Evolutionary conservation across 2,888 invertebrate genomes (phyloP), one percentile per base, ranked within the genome.

Genomic region (Noctua janthina): DNA sequence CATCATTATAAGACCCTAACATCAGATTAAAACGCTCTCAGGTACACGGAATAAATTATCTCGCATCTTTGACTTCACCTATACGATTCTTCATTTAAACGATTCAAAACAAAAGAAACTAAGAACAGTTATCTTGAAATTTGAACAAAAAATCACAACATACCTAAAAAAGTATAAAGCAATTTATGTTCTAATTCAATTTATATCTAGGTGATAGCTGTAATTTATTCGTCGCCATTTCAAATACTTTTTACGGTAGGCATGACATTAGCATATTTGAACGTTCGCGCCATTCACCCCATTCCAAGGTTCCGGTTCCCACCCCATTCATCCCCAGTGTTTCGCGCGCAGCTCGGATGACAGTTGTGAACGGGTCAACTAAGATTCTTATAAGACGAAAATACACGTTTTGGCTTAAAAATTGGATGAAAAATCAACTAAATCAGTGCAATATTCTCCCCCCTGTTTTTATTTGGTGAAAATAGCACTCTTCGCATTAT

Each of bases 281-380:
- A 83, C 29, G 15, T 75, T 75, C 80, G 74, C 84, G 84, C 87
- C 72, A 49, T 43, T 66, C 23, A 49, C n/a, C 74, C 69, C 39
- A 39, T 39, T 70, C 59, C 51, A 46, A 35, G 23, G 62, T 84
- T 69, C 68, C 43, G 23, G 62, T 84, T 79, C 68, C 43, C 29
- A 39, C 83, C 66, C 81, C 69, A 56, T 56, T 46, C 59, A 7
- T 20, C 68, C 54, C 64, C 43, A 51, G 82, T 54, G 54, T 87
- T 84, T 87, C 84, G 87, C 85, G 87, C 84, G 84, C 84, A 84
- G 68, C 72, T 39, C 11, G 43, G 23, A 29, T 79, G 84, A 74
- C 79, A 86, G 84, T 17, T 82, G 76, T 17, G 20, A 43, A 51
- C 15, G 54, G 74, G 54, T 87, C 84, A 70, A 84, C 6, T 62